These are phyloP conservation scores for Paratrypauchen microcephalus DNA, from an alignment of 2,797 vertebrate genomes.

Conservation along the genomic window DNA sequence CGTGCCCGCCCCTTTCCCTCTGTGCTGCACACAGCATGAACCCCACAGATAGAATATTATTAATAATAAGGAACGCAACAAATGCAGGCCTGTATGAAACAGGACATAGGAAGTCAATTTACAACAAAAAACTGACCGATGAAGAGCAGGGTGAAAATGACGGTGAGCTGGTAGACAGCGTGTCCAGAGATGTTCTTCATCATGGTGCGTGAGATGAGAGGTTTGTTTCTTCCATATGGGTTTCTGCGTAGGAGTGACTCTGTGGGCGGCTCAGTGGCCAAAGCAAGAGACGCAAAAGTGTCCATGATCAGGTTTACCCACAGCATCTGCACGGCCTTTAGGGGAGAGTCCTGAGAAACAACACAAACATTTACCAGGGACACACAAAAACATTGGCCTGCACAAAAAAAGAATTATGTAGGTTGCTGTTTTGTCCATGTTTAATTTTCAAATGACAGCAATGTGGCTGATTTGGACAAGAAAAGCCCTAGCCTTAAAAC, in stretches of 20 bases:
- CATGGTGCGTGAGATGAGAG: conserved; percentile 98
- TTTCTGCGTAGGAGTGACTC: conserved; percentile 93
- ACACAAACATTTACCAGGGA: neutral
- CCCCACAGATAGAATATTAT: too few species aligned
- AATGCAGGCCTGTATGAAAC: too few species aligned
- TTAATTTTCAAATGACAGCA: too few species aligned
- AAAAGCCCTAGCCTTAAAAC: too few species aligned
- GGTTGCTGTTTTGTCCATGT: neutral
- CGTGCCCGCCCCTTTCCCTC: too few species aligned
- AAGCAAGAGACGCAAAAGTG: conserved; percentile 94
- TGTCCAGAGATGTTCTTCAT: conserved; percentile 99
- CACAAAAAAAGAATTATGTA: neutral
- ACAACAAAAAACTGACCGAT: conserved; percentile 80
- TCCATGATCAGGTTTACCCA: conserved; percentile 99
- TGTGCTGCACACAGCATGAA: too few species aligned
- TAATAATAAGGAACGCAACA: too few species aligned
- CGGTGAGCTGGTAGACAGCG: conserved; percentile 91
- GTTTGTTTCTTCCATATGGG: conserved; percentile 98
- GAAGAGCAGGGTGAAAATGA: conserved; percentile 95
- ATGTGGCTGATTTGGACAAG: too few species aligned
- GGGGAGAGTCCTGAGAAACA: conserved; percentile 87
- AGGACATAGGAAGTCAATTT: too few species aligned
- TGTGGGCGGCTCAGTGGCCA: conserved; percentile 97
- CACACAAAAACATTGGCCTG: neutral
- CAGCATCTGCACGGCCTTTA: conserved; percentile 99